Percentiles rank a stretch among this genome's conserved stretches.
These are phyloP conservation scores for Girardinus metallicus DNA, from an alignment of 2,797 vertebrate species.

Conservation along the genomic window DNA sequence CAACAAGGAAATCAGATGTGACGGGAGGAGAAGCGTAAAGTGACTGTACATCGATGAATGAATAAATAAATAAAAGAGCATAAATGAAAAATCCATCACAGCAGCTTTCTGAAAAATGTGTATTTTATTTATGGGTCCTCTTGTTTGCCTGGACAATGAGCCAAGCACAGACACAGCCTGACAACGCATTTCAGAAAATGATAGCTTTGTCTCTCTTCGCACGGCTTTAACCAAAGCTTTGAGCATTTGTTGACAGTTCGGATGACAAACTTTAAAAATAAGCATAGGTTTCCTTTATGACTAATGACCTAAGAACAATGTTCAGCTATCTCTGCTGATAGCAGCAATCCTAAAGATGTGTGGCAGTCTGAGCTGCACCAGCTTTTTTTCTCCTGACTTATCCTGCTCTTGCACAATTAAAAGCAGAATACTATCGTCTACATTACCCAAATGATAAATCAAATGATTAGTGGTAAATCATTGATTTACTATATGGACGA, in stretches of 20 bases:
- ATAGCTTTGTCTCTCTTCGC: conserved; percentile 21
- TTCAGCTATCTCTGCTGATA: conserved; percentile 35
- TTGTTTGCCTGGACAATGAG: conserved; percentile 15
- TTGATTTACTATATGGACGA: neutral
- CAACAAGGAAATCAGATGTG: neutral
- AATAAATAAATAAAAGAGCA: conserved; percentile 6
- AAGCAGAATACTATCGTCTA: neutral
- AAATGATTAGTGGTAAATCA: neutral
- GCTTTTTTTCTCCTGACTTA: neutral
- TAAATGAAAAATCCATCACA: conserved; percentile 18
- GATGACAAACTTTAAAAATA: conserved; percentile 35
- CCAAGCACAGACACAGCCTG: conserved; percentile 19
- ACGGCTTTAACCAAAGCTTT: conserved; percentile 35
- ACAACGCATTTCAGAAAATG: conserved; percentile 25
- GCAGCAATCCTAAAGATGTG: conserved; percentile 23
- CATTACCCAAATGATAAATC: no score
- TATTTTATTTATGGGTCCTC: conserved; percentile 17
- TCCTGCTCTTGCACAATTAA: conserved; percentile 4
- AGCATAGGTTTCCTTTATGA: conserved; percentile 38
- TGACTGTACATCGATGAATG: neutral
- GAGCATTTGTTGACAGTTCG: conserved; percentile 39
- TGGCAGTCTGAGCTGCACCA: conserved; percentile 21
- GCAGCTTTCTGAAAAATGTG: conserved; percentile 4
- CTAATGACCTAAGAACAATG: conserved; percentile 37
- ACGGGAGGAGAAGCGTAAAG: neutral